Evolutionary conservation across 1,140 invertebrate genomes (phyloP), one percentile per base, ranked within the genome.

Genomic region (Drosophila quadrilineata): DNA sequence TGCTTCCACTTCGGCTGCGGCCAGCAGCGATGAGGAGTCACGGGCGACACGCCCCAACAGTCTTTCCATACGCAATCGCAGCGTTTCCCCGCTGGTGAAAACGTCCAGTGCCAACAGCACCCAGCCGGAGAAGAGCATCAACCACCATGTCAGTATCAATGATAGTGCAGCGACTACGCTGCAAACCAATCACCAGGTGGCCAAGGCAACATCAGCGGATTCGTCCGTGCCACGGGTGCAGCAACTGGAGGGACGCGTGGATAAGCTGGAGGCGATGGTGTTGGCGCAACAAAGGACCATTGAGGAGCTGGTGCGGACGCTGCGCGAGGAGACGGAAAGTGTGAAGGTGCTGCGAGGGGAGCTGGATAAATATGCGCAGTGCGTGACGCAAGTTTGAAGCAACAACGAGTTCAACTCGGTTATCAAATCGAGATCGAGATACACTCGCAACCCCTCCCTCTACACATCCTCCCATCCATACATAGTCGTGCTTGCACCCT

Each of bases 201-300:
- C 46, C 71, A 77, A 82, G 41, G 6, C 24, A 75, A 76, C 84
- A 38, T 3, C 24, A 43, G 43, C 36, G 33, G 17, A 41, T 49
- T 41, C 60, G 14, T 22, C 88, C 21, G 87, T 68, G 76, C 91
- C 63, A 12, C 62, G 53, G 6, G 75, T 89, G 5, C 41, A 57
- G 0, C 89, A 91, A 14, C 46, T 91, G 3, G 82, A 90, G 71
- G 60, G 90, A 14, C 73, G 91, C 85, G 91, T 94, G 75, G 90
- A 91, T 46, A 93, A 92, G 75, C 75, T 94, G 60, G 93, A 94
- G 88, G 88, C 89, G 33, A 79, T 92, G 41, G 89, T 93, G 68
- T 91, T 92, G 79, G 89, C 91, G 66, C 93, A 93, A 89, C 91
- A 92, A 67, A 89, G 91, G 6, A 91, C 91, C 48, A 91, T 94